Evolutionary conservation across 2,797 vertebrate genomes (phyloP).

Genomic region (Florisuga fusca): DNA sequence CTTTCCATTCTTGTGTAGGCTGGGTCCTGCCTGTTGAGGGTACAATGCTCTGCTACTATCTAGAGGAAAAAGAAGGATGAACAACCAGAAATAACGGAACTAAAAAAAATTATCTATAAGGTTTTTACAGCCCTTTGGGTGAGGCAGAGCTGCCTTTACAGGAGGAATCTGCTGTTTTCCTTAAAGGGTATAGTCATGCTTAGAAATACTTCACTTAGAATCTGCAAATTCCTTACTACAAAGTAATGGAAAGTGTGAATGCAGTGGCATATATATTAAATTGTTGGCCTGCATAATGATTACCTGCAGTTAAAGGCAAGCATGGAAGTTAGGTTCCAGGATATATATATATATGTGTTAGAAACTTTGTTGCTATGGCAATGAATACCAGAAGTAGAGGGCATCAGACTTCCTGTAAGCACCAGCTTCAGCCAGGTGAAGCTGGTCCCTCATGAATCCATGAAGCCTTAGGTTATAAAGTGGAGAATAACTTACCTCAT

Average conservation of each 20-base stretch:
- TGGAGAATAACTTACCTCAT: not conserved
- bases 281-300: not conserved
- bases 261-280: not conserved
- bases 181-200: not conserved
- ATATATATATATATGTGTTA: not conserved
- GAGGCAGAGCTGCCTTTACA: not conserved
- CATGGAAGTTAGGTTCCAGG: not conserved
- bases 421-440: slow-evolving; percentile 22
- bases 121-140: not conserved
- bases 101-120: not conserved
- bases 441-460: slow-evolving; percentile 1
- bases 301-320: not conserved
- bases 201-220: not conserved
- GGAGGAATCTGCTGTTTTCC: not conserved
- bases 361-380: not conserved
- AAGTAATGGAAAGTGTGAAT: not conserved
- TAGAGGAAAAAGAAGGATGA: not conserved
- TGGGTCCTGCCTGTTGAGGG: not conserved
- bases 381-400: not conserved
- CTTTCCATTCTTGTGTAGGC: not conserved
- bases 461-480: not conserved
- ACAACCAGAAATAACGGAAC: not conserved
- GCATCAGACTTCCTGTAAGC: not conserved
- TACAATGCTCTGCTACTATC: not conserved
- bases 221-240: not conserved